Evolutionary conservation across 2,797 vertebrate genomes (phyloP), one percentile per base, ranked within the genome.

Genomic region (Botia kubotai): DNA sequence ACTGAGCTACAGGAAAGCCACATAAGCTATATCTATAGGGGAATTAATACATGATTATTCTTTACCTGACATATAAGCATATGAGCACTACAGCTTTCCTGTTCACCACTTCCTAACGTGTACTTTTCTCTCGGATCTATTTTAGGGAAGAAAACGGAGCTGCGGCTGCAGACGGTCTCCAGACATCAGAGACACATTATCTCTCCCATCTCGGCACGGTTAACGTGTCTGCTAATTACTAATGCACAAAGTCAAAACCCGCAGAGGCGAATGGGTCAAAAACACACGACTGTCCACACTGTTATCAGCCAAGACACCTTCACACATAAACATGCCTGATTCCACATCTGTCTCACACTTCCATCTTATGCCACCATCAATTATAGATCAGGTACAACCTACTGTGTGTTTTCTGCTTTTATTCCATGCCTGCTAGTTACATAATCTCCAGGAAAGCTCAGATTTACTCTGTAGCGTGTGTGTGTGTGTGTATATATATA

Each of bases 141-240:
- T 17, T 60, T n/a, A 46, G 50, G 5, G 16, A 67, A 57, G 4
- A 48, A 29, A 16, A 43, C 6, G 39, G 8, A 43, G 4, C 4
- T 7, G 6, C 39, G 39, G 39, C 4, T 43, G 39, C 6, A 43
- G 39, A 43, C 39, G 6, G 23, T 57, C 23, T 62, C 63, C 29
- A 69, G 68, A 69, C 62, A 46, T 21, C 50, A 67, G 46, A 17
- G 29, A 13, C 50, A 72, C 71, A 46, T 77, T 77, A 58, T 26
- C 65, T 79, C 75, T 76, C 75, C 26, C 48, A 57, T 26, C 75
- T 82, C 65, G 82, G 68, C 55, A 72, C 14, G 33, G 68, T 57
- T 82, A 53, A n/a, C 43, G 36, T 66, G 69, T 81, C 26, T 23
- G 16, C 19, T 26, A 69, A 69, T 50, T 65, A 50, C 50, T 62